Evolutionary conservation across 2,888 invertebrate species (phyloP).

Genomic region (Ceraclea dissimilis): DNA sequence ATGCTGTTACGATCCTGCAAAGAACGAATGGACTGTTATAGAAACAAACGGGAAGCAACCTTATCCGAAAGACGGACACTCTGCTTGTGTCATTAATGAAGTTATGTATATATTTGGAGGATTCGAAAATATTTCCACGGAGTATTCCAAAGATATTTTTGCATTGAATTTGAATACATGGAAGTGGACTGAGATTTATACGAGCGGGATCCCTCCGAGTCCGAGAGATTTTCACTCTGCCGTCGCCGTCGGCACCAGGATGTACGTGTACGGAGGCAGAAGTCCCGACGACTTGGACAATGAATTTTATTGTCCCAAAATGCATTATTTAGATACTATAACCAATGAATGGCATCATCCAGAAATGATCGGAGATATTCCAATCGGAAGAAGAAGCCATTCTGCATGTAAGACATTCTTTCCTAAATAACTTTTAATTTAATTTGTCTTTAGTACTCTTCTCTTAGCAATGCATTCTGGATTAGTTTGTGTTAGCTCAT

Average conservation of each 20-base stretch:
- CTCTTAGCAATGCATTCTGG: no score
- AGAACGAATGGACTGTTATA: conserved; percentile 60
- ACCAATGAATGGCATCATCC: conserved; percentile 59
- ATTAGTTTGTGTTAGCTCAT: no score
- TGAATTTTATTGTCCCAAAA: conserved; percentile 71
- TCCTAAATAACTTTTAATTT: no score
- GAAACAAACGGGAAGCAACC: conserved; percentile 63
- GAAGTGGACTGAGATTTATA: conserved; percentile 60
- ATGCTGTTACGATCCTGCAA: conserved; percentile 72
- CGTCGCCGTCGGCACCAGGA: conserved; percentile 63
- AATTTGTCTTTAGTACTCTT: no score
- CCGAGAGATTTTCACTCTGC: conserved; percentile 87
- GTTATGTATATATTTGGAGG: conserved; percentile 89
- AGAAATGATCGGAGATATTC: conserved; percentile 48
- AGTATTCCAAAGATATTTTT: conserved; percentile 74
- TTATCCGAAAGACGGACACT: conserved; percentile 83
- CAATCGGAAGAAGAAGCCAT: conserved; percentile 80
- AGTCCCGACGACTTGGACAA: conserved; percentile 60
- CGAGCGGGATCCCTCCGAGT: conserved; percentile 57
- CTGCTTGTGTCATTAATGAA: conserved; percentile 71
- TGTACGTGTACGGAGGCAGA: conserved; percentile 88
- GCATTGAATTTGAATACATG: conserved; percentile 64
- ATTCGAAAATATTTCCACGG: conserved; percentile 75
- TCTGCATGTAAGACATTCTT: conserved; percentile 69
- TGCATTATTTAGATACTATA: conserved; percentile 67